A percentile compares a stretch with the other conserved stretches of the same genome.
phyloP scores from a whole-genome alignment of 2,797 vertebrate species.

The Glossophaga mutica region DNA sequence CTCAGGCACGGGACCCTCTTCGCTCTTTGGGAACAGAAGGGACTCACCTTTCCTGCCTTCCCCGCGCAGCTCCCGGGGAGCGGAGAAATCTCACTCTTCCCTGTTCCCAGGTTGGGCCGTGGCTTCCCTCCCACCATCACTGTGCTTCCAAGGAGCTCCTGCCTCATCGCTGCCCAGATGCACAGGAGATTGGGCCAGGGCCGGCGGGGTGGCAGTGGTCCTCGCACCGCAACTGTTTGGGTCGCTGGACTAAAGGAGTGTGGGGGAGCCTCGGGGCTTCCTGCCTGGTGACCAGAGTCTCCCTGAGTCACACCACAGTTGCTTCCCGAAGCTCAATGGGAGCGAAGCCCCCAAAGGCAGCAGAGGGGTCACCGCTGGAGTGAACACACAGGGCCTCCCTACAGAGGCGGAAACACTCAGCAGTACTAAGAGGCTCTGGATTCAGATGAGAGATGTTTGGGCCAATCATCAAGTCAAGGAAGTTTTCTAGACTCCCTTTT shows the following conservation, averaged over 20 bases:
- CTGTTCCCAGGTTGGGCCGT: not conserved
- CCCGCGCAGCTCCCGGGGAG: not conserved
- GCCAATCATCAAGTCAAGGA: not conserved
- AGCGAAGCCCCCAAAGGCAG: not conserved
- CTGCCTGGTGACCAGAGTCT: not conserved
- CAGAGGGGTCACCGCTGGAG: not conserved
- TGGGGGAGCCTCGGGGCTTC: not conserved
- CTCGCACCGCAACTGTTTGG: not conserved
- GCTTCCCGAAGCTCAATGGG: not conserved
- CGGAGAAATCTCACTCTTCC: not conserved
- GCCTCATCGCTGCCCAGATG: not conserved
- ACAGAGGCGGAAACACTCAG: not conserved
- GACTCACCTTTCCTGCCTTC: not conserved
- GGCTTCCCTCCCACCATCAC: not conserved
- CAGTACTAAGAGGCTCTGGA: not conserved
- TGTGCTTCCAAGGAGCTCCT: not conserved
- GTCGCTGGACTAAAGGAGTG: not conserved
- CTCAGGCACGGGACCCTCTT: not conserved
- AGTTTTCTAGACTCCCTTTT: not conserved
- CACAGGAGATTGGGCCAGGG: not conserved
- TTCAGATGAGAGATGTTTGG: not conserved
- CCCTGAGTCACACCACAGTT: not conserved
- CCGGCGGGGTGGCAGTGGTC: fast-evolving
- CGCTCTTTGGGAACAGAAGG: not conserved
- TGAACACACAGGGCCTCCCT: not conserved